A percentile compares a stretch with the other conserved stretches of the same genome.
Evolutionary conservation across 1,140 invertebrate species (phyloP).

Genomic region (Cotesia glomerata): DNA sequence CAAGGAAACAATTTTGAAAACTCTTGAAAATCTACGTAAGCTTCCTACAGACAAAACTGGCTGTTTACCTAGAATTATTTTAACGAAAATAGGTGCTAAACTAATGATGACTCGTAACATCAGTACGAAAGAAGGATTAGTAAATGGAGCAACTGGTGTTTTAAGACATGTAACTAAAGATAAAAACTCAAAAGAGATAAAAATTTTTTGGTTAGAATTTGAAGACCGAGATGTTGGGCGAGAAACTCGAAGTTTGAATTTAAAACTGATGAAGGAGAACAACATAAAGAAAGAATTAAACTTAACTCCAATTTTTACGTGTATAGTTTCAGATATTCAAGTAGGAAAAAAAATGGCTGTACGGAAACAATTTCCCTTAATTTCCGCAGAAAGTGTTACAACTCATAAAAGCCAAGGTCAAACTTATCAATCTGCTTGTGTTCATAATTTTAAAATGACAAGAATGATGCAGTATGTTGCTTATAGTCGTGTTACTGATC

Average conservation of each 20-base stretch:
- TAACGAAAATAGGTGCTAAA: neutral
- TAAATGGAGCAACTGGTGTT: neutral
- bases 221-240: neutral
- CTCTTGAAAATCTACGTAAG: neutral
- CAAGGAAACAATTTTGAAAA: neutral
- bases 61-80: neutral
- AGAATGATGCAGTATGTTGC: neutral
- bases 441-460: neutral
- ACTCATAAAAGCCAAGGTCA: slow-evolving; percentile 3
- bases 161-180: slow-evolving; percentile 1
- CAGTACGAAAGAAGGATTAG: slow-evolving; percentile 1
- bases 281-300: neutral
- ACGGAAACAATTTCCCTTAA: slow-evolving; percentile 1
- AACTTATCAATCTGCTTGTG: slow-evolving; percentile 4
- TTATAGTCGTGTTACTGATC: neutral
- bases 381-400: neutral
- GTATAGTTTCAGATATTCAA: neutral
- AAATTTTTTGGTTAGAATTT: slow-evolving; percentile 8
- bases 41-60: neutral
- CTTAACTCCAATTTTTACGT: neutral
- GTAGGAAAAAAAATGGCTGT: neutral
- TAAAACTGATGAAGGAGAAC: neutral
- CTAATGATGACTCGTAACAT: slow-evolving; percentile 9
- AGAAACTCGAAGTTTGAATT: neutral
- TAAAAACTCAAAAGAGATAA: neutral